phyloP scores from a whole-genome alignment of 2,797 vertebrate genomes.

The Taeniopygia guttata region DNA sequence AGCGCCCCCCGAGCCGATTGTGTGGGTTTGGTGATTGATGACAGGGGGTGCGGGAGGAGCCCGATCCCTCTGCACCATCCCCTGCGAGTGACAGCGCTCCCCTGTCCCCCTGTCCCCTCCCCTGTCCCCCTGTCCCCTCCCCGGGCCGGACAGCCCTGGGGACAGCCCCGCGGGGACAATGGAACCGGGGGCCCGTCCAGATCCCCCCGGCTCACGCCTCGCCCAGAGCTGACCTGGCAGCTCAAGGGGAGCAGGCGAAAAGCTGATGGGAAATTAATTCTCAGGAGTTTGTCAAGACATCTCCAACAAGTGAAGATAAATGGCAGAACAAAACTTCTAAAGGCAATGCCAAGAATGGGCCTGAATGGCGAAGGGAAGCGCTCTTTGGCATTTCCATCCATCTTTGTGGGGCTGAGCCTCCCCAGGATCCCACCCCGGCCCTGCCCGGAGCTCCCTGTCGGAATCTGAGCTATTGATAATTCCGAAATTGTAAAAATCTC shows the following conservation, averaged over 20 bases:
- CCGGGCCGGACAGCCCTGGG: neutral
- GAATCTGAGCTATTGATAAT: too few relatives aligned
- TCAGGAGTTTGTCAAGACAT: constrained; percentile 75
- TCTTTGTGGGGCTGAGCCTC: neutral
- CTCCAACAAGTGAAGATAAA: constrained; percentile 79
- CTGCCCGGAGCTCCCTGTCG: neutral
- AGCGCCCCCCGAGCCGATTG: constrained; percentile 39
- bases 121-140: too few relatives aligned
- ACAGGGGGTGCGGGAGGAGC: neutral
- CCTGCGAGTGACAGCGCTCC: constrained; percentile 16
- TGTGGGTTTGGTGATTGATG: constrained; percentile 58
- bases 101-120: too few relatives aligned
- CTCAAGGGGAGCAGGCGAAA: constrained; percentile 33
- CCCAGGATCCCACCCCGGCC: neutral
- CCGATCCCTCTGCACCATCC: neutral
- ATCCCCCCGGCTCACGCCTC: too few relatives aligned
- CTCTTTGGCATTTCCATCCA: constrained; percentile 67
- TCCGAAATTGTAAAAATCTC: neutral
- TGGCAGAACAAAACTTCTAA: constrained; percentile 70
- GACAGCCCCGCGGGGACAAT: constrained; percentile 38
- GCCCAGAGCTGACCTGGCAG: constrained; percentile 53
- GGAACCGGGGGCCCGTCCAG: constrained; percentile 60
- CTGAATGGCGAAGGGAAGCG: constrained; percentile 30
- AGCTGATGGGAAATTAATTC: constrained; percentile 74
- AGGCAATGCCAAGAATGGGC: constrained; percentile 51